Evolutionary conservation across 2,113 vertebrate species (phyloP).

Genomic region (Amphilophus citrinellus): DNA sequence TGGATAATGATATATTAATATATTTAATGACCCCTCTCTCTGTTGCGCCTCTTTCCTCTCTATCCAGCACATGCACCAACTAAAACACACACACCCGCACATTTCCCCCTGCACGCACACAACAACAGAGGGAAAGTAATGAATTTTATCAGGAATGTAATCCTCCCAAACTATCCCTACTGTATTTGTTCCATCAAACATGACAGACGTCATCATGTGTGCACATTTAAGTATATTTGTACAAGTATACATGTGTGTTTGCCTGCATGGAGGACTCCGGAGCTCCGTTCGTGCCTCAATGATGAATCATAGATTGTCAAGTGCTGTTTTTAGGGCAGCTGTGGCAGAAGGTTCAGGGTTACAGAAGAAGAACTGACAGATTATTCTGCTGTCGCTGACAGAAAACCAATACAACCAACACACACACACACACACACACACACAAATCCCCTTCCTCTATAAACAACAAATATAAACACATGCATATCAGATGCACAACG

Average conservation of each 20-base stretch:
- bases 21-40: conserved; percentile 47
- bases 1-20: conserved; percentile 63
- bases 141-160: neutral
- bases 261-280: conserved; percentile 8
- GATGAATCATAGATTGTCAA: conserved; percentile 34
- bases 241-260: neutral
- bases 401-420: conserved; percentile 50
- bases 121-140: neutral
- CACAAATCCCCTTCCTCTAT: neutral
- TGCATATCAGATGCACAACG: conserved; percentile 53
- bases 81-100: neutral
- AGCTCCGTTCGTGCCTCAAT: neutral
- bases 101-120: neutral
- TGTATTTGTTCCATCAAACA: conserved; percentile 23
- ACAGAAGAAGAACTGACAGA: conserved; percentile 41
- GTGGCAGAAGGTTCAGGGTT: neutral
- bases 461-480: conserved; percentile 36
- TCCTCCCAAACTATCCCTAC: neutral
- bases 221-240: neutral
- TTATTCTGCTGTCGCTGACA: conserved; percentile 45
- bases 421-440: conserved; percentile 4
- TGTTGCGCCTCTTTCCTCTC: neutral
- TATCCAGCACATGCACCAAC: conserved; percentile 29
- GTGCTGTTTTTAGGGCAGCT: conserved; percentile 32
- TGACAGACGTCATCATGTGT: neutral